Conservation (phyloP, 2,888 invertebrate species). For the Drosophila yooni region DNA sequence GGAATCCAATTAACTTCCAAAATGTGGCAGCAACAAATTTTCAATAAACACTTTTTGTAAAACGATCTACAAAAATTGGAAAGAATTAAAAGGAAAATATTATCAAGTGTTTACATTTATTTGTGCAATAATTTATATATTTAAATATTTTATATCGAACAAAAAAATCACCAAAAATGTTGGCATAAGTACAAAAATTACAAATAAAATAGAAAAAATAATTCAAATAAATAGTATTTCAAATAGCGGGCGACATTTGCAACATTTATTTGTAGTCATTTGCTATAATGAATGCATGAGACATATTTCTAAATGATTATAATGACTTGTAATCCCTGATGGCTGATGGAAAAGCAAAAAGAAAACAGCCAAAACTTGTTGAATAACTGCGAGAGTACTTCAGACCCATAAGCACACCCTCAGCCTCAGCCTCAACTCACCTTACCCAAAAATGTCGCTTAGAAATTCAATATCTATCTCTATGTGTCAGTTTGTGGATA, state of each 20-base stretch:
- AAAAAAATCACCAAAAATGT: not conserved
- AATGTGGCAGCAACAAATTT: not conserved
- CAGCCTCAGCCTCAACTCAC: not conserved
- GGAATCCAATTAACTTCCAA: conserved; percentile 2
- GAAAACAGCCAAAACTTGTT: conserved; percentile 54
- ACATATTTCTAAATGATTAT: not conserved
- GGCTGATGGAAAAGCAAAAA: not conserved
- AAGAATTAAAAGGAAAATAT: not conserved
- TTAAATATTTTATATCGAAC: not conserved
- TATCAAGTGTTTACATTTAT: not conserved
- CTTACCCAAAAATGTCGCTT: conserved; percentile 33
- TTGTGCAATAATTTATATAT: not conserved
- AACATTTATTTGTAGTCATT: not conserved
- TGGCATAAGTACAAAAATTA: not conserved
- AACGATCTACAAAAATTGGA: not conserved
- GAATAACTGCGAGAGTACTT: conserved; percentile 40
- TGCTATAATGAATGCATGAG: not conserved
- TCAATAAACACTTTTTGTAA: not conserved
- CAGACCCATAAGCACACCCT: not conserved
- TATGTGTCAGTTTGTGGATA: not conserved
- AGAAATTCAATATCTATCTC: conserved; percentile 67
- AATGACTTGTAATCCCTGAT: not conserved
- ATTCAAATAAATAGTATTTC: too few species aligned
- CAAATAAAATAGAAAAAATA: conserved; percentile 16
- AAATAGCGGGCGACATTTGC: too few species aligned